phyloP scores from a whole-genome alignment of 1,140 invertebrate species.

The Patella vulgata region DNA sequence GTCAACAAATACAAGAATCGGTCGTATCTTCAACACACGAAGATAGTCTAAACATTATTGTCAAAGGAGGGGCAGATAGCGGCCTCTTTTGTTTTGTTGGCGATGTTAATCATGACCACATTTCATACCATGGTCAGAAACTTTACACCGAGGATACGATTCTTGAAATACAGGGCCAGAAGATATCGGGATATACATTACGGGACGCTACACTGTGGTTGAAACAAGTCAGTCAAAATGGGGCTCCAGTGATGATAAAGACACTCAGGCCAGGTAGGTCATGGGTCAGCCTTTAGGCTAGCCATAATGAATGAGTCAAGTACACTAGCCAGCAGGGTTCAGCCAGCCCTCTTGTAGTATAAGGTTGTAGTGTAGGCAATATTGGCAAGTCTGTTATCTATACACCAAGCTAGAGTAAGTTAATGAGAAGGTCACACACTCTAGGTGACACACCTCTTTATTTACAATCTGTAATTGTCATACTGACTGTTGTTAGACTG shows the following conservation, averaged over 20 bases:
- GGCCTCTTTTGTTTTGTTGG: conserved; percentile 72
- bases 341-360: background rate
- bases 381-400: background rate
- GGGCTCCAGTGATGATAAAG: conserved; percentile 71
- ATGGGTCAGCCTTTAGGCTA: background rate
- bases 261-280: conserved; percentile 70
- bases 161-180: conserved; percentile 74
- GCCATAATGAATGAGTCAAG: background rate
- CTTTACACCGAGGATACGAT: conserved; percentile 69
- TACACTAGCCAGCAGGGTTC: background rate
- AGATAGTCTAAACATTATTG: conserved; percentile 54
- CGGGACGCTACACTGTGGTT: conserved; percentile 72
- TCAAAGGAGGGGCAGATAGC: conserved; percentile 72
- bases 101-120: conserved; percentile 64
- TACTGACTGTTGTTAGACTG: conserved; percentile 2
- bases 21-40: conserved; percentile 61
- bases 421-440: background rate
- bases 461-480: background rate
- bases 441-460: background rate
- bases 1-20: conserved; percentile 57
- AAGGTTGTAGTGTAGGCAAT: background rate
- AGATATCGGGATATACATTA: conserved; percentile 74
- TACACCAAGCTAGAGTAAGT: background rate
- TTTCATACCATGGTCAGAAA: conserved; percentile 67
- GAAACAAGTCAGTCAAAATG: conserved; percentile 72